phyloP scores from a whole-genome alignment of 2,888 invertebrate species.

The Lordiphosa andalusiaca region DNA sequence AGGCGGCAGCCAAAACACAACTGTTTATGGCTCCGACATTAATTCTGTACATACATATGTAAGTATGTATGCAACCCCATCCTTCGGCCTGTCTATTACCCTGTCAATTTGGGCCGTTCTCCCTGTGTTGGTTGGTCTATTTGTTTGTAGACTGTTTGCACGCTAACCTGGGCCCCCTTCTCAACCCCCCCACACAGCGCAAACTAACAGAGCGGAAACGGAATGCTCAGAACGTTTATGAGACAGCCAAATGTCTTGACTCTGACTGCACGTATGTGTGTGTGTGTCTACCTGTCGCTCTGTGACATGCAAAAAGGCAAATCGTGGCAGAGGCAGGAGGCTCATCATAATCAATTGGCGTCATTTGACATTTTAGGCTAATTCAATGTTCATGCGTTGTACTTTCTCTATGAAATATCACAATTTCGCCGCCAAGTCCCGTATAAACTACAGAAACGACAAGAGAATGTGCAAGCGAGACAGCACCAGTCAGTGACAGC shows the following conservation, averaged over 20 bases:
- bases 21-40: constrained; percentile 63
- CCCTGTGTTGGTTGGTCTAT: constrained; percentile 12
- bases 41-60: constrained; percentile 36
- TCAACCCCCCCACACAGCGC: neutral
- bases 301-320: constrained; percentile 68
- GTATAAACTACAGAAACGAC: constrained; percentile 29
- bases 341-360: constrained; percentile 74
- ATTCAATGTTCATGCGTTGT: constrained; percentile 26
- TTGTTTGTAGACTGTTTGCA: constrained; percentile 50
- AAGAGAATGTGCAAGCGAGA: constrained; percentile 34
- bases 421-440: constrained; percentile 7
- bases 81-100: constrained; percentile 23
- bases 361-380: constrained; percentile 72
- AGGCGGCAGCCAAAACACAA: constrained; percentile 47
- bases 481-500: constrained; percentile 45
- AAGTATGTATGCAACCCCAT: neutral
- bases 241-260: constrained; percentile 64
- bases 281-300: constrained; percentile 63
- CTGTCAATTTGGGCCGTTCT: constrained; percentile 51
- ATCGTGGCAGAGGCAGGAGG: constrained; percentile 38
- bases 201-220: constrained; percentile 51
- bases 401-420: constrained; percentile 6
- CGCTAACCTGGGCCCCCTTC: constrained; percentile 46
- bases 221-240: constrained; percentile 59
- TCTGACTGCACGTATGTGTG: constrained; percentile 6